Evolutionary conservation across 1,140 invertebrate species (phyloP).

Genomic region (Bombyx mori): DNA sequence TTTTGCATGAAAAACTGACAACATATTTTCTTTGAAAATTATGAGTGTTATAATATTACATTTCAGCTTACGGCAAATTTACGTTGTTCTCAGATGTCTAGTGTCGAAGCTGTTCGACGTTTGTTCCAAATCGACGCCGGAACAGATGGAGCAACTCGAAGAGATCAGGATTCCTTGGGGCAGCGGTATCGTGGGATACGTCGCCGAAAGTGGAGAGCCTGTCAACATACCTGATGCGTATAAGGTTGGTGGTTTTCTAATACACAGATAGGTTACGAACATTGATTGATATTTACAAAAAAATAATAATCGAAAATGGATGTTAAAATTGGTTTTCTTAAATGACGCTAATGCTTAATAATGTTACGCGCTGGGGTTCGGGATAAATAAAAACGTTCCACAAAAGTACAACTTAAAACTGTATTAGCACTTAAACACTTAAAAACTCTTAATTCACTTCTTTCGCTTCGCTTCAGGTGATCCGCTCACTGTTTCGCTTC

Average conservation of each 20-base stretch:
- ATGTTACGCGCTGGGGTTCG: no score
- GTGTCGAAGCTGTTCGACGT: constrained; percentile 97
- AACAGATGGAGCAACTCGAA: constrained; percentile 92
- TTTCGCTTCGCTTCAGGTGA: no score
- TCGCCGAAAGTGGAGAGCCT: constrained; percentile 91
- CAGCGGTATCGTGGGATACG: constrained; percentile 93
- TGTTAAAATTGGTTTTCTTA: not conserved
- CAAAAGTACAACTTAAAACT: no score
- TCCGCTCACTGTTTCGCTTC: no score
- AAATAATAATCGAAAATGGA: not conserved
- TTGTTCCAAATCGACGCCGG: constrained; percentile 88
- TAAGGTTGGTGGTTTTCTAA: constrained; percentile 74
- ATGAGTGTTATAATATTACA: no score
- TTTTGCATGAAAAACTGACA: no score
- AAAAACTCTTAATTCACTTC: no score
- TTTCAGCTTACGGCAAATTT: not conserved
- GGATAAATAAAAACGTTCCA: no score
- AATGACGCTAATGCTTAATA: no score
- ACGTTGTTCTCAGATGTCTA: constrained; percentile 75
- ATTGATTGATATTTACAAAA: constrained; percentile 15
- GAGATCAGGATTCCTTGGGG: constrained; percentile 94
- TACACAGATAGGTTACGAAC: no score
- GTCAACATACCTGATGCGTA: constrained; percentile 97
- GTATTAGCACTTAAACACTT: no score
- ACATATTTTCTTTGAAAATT: no score